A percentile compares a stretch with the other conserved stretches of the same genome.
Conservation (phyloP, 2,888 invertebrate species). For the Dicyrtomina minuta region DNA sequence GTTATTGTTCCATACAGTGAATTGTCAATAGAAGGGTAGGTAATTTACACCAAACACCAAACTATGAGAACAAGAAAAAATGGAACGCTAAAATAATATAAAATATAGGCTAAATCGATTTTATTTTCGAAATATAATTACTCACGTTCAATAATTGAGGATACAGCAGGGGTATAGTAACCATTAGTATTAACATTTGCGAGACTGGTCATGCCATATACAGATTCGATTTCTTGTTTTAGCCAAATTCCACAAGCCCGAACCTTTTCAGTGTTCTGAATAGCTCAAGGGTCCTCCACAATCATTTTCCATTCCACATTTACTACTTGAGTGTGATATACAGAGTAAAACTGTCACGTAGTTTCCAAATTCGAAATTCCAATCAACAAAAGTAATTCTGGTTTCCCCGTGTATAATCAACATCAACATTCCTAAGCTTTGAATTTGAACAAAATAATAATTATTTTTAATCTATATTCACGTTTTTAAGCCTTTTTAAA, state of each 20-base stretch:
- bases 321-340: not conserved
- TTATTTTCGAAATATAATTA: not conserved
- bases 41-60: too few species aligned
- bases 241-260: conserved; percentile 16
- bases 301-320: not conserved
- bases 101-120: too few species aligned
- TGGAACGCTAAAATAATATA: too few species aligned
- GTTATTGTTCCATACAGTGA: too few species aligned
- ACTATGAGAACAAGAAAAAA: too few species aligned
- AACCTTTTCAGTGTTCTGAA: not conserved
- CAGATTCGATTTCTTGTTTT: conserved; percentile 14
- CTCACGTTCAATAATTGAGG: conserved; percentile 13
- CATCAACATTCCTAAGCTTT: too few species aligned
- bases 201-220: conserved; percentile 15
- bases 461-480: too few species aligned
- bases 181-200: not conserved
- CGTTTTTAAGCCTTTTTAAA: too few species aligned
- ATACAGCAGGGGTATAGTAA: conserved; percentile 2
- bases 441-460: too few species aligned
- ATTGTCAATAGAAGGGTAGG: too few species aligned
- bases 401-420: too few species aligned
- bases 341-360: not conserved
- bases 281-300: not conserved
- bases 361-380: not conserved
- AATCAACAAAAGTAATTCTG: too few species aligned